Evolutionary conservation across 2,797 vertebrate species (phyloP).

Genomic region (Oreortyx pictus): DNA sequence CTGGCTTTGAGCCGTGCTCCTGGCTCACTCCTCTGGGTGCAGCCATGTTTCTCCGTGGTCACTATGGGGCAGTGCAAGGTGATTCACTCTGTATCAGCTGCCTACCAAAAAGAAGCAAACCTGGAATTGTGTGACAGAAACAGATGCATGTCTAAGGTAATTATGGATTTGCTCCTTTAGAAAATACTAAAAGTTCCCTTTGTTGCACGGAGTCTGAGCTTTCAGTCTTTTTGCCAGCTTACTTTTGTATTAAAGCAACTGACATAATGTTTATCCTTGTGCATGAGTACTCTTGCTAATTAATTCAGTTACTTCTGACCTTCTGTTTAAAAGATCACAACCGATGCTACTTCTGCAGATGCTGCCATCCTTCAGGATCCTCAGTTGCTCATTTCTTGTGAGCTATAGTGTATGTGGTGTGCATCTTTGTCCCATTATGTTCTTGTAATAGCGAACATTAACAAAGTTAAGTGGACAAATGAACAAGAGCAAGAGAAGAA

Average conservation of each 20-base stretch:
- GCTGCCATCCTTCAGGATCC: not conserved
- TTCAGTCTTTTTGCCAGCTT: conserved; percentile 10
- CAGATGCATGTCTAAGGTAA: not conserved
- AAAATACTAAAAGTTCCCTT: not conserved
- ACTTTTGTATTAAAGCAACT: not conserved
- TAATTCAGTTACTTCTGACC: conserved; percentile 42
- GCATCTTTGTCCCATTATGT: conserved; percentile 59
- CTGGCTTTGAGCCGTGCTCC: not conserved
- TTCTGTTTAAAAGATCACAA: conserved; percentile 1
- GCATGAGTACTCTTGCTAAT: conserved; percentile 5
- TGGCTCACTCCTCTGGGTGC: accelerated
- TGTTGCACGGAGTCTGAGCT: not conserved
- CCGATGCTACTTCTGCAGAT: not conserved
- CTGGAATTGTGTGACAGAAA: not conserved
- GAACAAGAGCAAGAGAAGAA: conserved; percentile 67
- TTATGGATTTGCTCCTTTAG: not conserved
- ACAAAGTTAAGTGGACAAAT: conserved; percentile 71
- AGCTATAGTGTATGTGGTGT: not conserved
- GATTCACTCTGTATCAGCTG: not conserved
- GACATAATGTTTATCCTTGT: conserved; percentile 31
- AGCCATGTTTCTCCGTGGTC: not conserved
- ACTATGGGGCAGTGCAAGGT: accelerated
- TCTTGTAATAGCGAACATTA: conserved; percentile 72
- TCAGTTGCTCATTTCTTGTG: accelerated
- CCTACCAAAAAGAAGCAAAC: not conserved